Base-by-base conservation (phyloP, 1,140 invertebrate genomes). In the Drosophila saltans region DNA sequence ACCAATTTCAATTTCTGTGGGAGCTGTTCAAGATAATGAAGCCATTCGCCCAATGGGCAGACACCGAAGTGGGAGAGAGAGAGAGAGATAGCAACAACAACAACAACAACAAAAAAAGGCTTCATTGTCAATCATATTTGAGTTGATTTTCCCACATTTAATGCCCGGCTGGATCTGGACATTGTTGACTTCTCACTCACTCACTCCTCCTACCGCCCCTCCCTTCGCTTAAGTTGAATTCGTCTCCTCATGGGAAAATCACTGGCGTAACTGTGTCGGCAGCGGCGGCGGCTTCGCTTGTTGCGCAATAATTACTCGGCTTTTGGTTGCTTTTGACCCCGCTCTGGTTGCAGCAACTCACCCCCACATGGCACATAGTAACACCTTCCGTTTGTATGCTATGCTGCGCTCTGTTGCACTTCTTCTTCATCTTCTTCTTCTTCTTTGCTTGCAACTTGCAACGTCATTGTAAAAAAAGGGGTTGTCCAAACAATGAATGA, bases 1-100 rank as follows among this genome's bases (percentile, higher is more conserved):
- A 67, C 77, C 84, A 88, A 88, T 88, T 88, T 88, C 60, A 69
- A 76, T 71, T 72, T 76, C 78, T 82, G 83, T 86, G 83, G 80
- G 83, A 88, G 84, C 83, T 72, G 73, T 66, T 39, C 75, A 68
- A 62, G 56, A 69, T 89, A 88, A 88, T 89, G 73, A 88, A 88
- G 83, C 84, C 80, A 86, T 88, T 86, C 75, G 66, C 58, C 62
- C 81, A 59, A 73, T 48, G 66, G 74, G 72, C 74, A 75, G 64
- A 57, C 69, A 62, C 10, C 16, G 16, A 30, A 7, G 6, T 7
- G 10, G 41, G 56, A 56, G 21, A 63, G 7, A 56, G 26, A 63
- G 6, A 33, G 11, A 10, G 5, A 39, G 3, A 36, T 5, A 36
- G 1, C 4, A 7, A 36, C 4, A 36, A 3, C 33, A 36, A 36